phyloP scores from a whole-genome alignment of 2,797 vertebrate species.

The Gymnoscopelus braueri region DNA sequence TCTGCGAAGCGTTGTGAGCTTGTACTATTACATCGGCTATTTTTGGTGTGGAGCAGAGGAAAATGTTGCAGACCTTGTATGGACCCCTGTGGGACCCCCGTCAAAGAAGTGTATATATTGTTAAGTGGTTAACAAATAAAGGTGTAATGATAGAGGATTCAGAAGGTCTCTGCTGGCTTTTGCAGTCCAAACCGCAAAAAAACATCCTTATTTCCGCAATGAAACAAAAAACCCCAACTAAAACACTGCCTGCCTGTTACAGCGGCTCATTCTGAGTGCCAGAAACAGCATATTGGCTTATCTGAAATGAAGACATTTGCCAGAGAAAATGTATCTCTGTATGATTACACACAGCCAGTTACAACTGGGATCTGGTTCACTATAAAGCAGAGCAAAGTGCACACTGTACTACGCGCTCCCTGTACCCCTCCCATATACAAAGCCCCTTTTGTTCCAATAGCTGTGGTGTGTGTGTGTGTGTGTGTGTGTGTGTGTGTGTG shows the following conservation, averaged over 20 bases:
- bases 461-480: constrained; percentile 15
- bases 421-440: constrained; percentile 51
- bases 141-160: constrained; percentile 14
- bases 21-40: too few relatives aligned
- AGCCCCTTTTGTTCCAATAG: constrained; percentile 74
- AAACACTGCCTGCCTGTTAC: not conserved
- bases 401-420: constrained; percentile 55
- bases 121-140: constrained; percentile 48
- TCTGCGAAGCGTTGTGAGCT: too few relatives aligned
- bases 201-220: constrained; percentile 31
- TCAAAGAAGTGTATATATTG: too few relatives aligned
- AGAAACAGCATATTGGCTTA: constrained; percentile 46
- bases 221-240: constrained; percentile 5
- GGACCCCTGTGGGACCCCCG: too few relatives aligned
- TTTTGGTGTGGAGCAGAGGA: too few relatives aligned
- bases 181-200: constrained; percentile 23
- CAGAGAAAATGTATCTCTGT: constrained; percentile 30
- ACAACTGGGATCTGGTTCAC: constrained; percentile 52
- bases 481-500: not conserved
- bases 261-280: constrained; percentile 22
- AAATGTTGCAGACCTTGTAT: too few relatives aligned
- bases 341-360: constrained; percentile 47
- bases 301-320: constrained; percentile 37
- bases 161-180: constrained; percentile 9
- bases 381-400: constrained; percentile 44